Conservation (phyloP, 2,797 vertebrate genomes). For the Gambelia wislizenii region DNA sequence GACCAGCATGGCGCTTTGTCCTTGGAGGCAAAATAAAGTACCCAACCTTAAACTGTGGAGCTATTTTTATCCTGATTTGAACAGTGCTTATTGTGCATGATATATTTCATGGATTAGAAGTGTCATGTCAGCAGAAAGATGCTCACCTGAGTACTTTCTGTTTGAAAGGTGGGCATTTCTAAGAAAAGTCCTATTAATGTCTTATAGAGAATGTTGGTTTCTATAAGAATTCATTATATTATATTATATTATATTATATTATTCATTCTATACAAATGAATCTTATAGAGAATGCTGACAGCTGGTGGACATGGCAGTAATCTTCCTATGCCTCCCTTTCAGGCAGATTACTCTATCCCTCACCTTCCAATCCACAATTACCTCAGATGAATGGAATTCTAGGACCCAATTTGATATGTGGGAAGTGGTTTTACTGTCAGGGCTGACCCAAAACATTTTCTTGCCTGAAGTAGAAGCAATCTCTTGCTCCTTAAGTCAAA, state of each 20-base stretch:
- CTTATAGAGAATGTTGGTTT: constrained; percentile 45
- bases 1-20: constrained; percentile 69
- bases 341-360: constrained; percentile 17
- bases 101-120: constrained; percentile 33
- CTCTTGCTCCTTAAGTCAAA: neutral
- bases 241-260: no score
- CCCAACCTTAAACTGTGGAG: constrained; percentile 56
- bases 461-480: neutral
- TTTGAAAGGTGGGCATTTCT: constrained; percentile 38
- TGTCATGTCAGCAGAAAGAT: constrained; percentile 58
- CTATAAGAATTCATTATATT: no score
- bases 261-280: no score
- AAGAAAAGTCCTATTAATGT: constrained; percentile 38
- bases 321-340: neutral
- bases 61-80: constrained; percentile 76
- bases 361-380: neutral
- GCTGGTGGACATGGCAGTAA: constrained; percentile 44
- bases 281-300: no score
- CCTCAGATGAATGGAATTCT: neutral
- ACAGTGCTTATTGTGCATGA: constrained; percentile 65
- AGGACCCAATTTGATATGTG: neutral
- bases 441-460: neutral
- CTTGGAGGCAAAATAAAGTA: constrained; percentile 72
- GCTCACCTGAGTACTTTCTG: constrained; percentile 57
- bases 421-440: neutral